phyloP scores from a whole-genome alignment of 2,888 invertebrate species.

The Xiphydria camelus region DNA sequence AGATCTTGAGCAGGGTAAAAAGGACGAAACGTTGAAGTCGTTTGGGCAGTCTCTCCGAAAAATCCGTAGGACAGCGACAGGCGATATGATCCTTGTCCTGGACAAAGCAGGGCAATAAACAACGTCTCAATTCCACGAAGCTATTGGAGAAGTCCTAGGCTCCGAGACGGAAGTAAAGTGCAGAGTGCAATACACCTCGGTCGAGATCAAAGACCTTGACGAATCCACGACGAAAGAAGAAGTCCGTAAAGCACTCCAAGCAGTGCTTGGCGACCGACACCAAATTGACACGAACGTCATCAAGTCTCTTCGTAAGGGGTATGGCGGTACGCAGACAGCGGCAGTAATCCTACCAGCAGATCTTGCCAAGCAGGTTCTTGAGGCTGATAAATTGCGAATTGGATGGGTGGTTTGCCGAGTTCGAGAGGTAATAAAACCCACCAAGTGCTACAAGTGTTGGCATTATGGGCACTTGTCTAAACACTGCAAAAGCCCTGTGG shows the following conservation, averaged over 20 bases:
- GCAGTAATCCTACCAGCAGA: slow-evolving; percentile 7
- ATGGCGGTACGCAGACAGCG: slow-evolving; percentile 18
- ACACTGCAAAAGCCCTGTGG: slow-evolving; percentile 5
- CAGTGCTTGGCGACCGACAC: not conserved
- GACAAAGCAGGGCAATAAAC: not conserved
- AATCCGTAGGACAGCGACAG: slow-evolving; percentile 4
- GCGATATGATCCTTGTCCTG: slow-evolving; percentile 1
- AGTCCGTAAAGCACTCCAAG: slow-evolving; percentile 5
- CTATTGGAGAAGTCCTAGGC: not conserved
- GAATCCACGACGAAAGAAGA: slow-evolving; percentile 17
- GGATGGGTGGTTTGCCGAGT: slow-evolving; percentile 11
- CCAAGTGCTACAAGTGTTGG: slow-evolving; percentile 17
- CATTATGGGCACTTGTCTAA: slow-evolving; percentile 9
- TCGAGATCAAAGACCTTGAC: slow-evolving; percentile 22
- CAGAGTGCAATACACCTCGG: slow-evolving; percentile 9
- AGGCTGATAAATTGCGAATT: slow-evolving; percentile 4
- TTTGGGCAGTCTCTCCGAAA: not conserved
- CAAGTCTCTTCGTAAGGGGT: slow-evolving; percentile 13
- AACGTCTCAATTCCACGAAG: not conserved
- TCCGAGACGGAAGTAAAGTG: slow-evolving; percentile 15
- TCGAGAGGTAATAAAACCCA: slow-evolving; percentile 4
- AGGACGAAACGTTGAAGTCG: not conserved
- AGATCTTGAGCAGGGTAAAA: slow-evolving; percentile 7
- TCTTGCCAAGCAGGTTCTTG: slow-evolving; percentile 5
- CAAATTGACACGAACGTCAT: slow-evolving; percentile 1